phyloP scores from a whole-genome alignment of 2,888 invertebrate species.

The Torymus auratus region DNA sequence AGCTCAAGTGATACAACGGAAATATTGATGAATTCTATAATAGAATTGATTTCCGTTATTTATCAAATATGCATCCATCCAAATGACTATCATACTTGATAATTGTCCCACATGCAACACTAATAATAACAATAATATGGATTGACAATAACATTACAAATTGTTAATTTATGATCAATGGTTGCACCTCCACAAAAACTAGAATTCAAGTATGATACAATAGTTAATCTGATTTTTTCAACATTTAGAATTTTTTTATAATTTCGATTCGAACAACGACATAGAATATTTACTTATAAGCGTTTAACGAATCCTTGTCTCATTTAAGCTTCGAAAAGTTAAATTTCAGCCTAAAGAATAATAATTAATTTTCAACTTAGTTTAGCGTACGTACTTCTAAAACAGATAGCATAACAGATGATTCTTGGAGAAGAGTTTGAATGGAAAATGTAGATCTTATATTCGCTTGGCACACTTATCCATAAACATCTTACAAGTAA shows the following conservation, averaged over 20 bases:
- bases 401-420: slow-evolving; percentile 31
- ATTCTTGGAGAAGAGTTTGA: slow-evolving; percentile 25
- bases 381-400: slow-evolving; percentile 11
- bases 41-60: slow-evolving; percentile 30
- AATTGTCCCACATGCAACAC: slow-evolving; percentile 36
- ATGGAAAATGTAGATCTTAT: slow-evolving; percentile 34
- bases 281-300: slow-evolving; percentile 36
- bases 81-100: slow-evolving; percentile 45
- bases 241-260: slow-evolving; percentile 39
- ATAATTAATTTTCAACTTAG: slow-evolving; percentile 30
- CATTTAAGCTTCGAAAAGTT: slow-evolving; percentile 24
- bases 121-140: slow-evolving; percentile 54
- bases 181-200: slow-evolving; percentile 40
- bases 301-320: slow-evolving; percentile 37
- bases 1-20: slow-evolving; percentile 46
- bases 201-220: slow-evolving; percentile 39
- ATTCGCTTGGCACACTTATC: slow-evolving; percentile 14
- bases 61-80: slow-evolving; percentile 33
- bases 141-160: slow-evolving; percentile 46
- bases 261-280: slow-evolving; percentile 48
- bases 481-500: slow-evolving; percentile 21
- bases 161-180: slow-evolving; percentile 42
- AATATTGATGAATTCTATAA: slow-evolving; percentile 18
- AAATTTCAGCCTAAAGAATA: slow-evolving; percentile 19
- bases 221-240: slow-evolving; percentile 39